Evolutionary conservation across 2,888 invertebrate genomes (phyloP).

Genomic region (Cistogaster globosa): DNA sequence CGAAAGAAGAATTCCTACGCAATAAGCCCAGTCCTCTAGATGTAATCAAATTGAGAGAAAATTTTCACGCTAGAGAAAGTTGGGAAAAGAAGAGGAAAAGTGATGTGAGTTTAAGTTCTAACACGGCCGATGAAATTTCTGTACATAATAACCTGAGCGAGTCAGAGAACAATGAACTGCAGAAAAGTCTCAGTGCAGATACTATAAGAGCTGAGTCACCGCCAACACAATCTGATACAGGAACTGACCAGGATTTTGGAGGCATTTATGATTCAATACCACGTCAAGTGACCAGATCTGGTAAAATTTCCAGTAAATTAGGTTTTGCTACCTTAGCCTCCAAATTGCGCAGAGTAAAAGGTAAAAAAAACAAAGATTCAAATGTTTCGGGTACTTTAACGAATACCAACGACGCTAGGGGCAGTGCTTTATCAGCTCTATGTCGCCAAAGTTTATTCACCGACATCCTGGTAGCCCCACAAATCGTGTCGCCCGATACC

Average conservation of each 20-base stretch:
- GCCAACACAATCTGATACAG: constrained; percentile 72
- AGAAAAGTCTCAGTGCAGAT: constrained; percentile 90
- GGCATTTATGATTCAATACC: constrained; percentile 85
- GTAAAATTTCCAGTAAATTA: constrained; percentile 82
- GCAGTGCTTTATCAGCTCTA: constrained; percentile 87
- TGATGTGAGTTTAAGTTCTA: constrained; percentile 87
- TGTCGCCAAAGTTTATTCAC: constrained; percentile 91
- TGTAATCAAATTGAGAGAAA: constrained; percentile 73
- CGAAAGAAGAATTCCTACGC: constrained; percentile 89
- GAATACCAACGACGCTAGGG: constrained; percentile 75
- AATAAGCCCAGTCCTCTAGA: constrained; percentile 80
- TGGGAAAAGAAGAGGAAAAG: constrained; percentile 82
- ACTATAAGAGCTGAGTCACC: constrained; percentile 85
- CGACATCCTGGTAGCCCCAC: constrained; percentile 83
- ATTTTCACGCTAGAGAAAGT: constrained; percentile 66
- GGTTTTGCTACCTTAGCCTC: constrained; percentile 85
- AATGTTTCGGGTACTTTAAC: constrained; percentile 12
- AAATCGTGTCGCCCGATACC: constrained; percentile 64
- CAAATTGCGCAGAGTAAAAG: constrained; percentile 85
- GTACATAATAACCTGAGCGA: constrained; percentile 25
- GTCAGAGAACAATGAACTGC: constrained; percentile 82
- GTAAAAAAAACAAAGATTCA: constrained; percentile 78
- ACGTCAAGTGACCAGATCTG: constrained; percentile 80
- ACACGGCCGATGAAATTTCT: constrained; percentile 73
- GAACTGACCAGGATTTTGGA: constrained; percentile 79